phyloP scores from a whole-genome alignment of 2,888 invertebrate species.

The Malthinus flaveolus region DNA sequence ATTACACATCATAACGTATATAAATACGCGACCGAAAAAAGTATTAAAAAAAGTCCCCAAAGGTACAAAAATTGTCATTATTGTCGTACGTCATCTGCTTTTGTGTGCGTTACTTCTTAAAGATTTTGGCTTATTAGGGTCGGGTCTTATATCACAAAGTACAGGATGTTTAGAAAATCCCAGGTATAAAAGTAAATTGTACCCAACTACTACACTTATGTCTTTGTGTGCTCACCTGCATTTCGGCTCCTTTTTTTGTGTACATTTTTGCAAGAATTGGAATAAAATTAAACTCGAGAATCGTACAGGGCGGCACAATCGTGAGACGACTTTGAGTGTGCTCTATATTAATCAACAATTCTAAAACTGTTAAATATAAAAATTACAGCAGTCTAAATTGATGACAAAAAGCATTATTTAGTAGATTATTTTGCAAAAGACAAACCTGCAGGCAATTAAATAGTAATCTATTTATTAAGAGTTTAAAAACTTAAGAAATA shows the following conservation, averaged over 20 bases:
- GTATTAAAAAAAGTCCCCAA: conserved; percentile 36
- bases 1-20: background rate
- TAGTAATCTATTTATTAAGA: too few relatives aligned
- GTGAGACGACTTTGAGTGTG: too few relatives aligned
- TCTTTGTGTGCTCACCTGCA: conserved; percentile 30
- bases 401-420: too few relatives aligned
- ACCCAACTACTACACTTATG: conserved; percentile 9
- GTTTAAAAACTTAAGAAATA: too few relatives aligned
- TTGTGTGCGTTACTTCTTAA: conserved; percentile 43
- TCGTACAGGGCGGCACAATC: background rate
- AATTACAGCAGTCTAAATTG: too few relatives aligned
- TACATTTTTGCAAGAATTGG: conserved; percentile 7
- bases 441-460: too few relatives aligned
- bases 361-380: too few relatives aligned
- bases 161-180: conserved; percentile 51
- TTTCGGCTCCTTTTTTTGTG: conserved; percentile 21
- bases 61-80: conserved; percentile 50
- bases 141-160: conserved; percentile 48
- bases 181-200: conserved; percentile 38
- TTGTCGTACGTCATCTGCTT: conserved; percentile 49
- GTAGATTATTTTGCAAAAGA: too few relatives aligned
- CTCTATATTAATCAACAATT: too few relatives aligned
- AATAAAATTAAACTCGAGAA: background rate
- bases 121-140: conserved; percentile 49
- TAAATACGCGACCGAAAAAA: conserved; percentile 29